Conservation (phyloP, 2,797 vertebrate genomes). For the Poeciliopsis turneri region DNA sequence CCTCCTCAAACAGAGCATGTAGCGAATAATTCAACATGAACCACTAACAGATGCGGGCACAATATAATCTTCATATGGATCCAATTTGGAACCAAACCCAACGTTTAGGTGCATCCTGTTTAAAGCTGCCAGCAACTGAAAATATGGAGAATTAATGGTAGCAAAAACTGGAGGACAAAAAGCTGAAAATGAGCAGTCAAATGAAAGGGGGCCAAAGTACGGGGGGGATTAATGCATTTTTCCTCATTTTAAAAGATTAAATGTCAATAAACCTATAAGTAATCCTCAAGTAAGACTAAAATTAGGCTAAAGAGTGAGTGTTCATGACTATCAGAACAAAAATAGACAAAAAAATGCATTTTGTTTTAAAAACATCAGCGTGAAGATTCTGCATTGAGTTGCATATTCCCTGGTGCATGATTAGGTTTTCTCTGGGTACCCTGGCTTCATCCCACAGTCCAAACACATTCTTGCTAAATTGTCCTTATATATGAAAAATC, state of each 20-base stretch:
- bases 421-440: neutral
- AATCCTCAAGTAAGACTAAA: conserved; percentile 1
- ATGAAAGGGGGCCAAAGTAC: conserved; percentile 9
- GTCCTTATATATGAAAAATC: neutral
- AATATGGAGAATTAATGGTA: conserved; percentile 51
- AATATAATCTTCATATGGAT: conserved; percentile 80
- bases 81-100: conserved; percentile 71
- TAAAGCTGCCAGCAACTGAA: conserved; percentile 61
- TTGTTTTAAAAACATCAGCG: neutral
- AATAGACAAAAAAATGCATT: neutral
- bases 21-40: conserved; percentile 76
- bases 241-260: conserved; percentile 23
- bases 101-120: conserved; percentile 69
- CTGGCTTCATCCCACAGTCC: neutral
- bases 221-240: conserved; percentile 6
- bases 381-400: neutral
- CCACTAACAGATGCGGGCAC: conserved; percentile 77
- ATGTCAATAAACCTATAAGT: conserved; percentile 5
- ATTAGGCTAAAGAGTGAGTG: neutral
- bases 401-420: neutral
- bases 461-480: neutral
- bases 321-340: neutral
- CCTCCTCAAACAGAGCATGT: conserved; percentile 73
- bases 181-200: conserved; percentile 48
- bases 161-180: conserved; percentile 37